Evolutionary conservation across 2,113 vertebrate species (phyloP), one percentile per base, ranked within the genome.

Genomic region (Rhinolophus sinicus): DNA sequence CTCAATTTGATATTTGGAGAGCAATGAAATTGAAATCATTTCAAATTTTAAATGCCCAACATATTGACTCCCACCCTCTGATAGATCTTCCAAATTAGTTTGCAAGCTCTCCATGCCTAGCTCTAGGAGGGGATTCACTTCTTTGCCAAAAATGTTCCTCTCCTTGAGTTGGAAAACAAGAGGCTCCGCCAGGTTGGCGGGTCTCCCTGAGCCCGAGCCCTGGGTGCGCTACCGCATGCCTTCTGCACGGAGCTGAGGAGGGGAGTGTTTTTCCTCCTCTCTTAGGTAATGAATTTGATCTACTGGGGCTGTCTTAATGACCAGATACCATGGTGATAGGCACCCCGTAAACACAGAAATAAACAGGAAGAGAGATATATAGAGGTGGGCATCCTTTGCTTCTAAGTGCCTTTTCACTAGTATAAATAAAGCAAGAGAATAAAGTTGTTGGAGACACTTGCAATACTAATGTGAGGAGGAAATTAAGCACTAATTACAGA

Each of bases 401-500:
- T 96, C 94, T 96, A 97, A 98, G 95, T 89, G 94, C 92, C 96
- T 97, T 95, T 97, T 93, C 94, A 77, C 96, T 85, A n/a, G 81
- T 91, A 96, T 94, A 97, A 97, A 97, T 96, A 97, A 97, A 96
- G 81, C 84, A 91, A 95, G 96, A 97, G 95, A 96, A 96, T 96
- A 95, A 97, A 94, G 96, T 96, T 95, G 94, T 94, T 96, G 96
- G 82, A 95, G 92, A 92, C 90, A 47, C 95, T 97, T 81, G 88
- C 90, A 93, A 96, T 96, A 89, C 97, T 94, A 97, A 98, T 94
- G 95, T 44, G 90, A 96, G 85, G 77, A 93, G 91, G 86, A 93
- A 94, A 97, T 97, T 96, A 95, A 96, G 85, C 16, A 2, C 95
- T 96, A 97, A 98, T 98, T 97, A 97, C 91, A 78, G 92, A 75